Base-by-base conservation (phyloP, 2,888 invertebrate genomes). In the Globia sparganii region DNA sequence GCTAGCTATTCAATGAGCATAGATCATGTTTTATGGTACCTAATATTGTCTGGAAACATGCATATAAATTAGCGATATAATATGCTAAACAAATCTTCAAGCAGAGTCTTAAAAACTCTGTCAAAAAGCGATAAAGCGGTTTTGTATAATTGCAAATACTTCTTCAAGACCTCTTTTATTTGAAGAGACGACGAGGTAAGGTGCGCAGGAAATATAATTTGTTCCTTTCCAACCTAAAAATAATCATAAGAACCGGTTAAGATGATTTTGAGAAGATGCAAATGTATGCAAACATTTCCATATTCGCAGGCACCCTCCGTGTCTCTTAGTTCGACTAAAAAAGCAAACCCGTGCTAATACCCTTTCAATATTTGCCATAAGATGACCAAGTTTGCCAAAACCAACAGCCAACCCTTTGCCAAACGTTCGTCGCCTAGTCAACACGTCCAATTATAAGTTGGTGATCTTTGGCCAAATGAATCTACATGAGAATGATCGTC, bases 1-100 rank as follows among this genome's bases (percentile, higher is more conserved):
- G 58, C 65, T 34, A 58, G 43, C 76, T 78, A 77, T 75, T 84
- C 81, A 86, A 64, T 79, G 67, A 74, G 25, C 78, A 66, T 78
- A 70, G 69, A 84, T 84, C 56, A 83, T 73, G 37, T 61, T 75
- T 58, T 43, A 66, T n/a, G 64, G 21, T 21, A 68, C 68, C 34
- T 34, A 79, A 46, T 59, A 71, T 40, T 61, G 59, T 62, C 70
- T 67, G 67, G 37, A 31, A 72, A 67, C 49, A 67, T 71, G 69
- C 40, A 85, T 67, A 21, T 28, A 56, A 72, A 80, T 81, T 64
- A 64, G 25, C n/a, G 15, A 40, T 75, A 18, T 4, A 75, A n/a
- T 75, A 56, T 56, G 15, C 34, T 53, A 40, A 49, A 58, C 2
- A 25, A 58, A 40, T 71, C 71, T n/a, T 18, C 18, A 5, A 73